Evolutionary conservation across 2,113 vertebrate genomes (phyloP), one percentile per base, ranked within the genome.

Genomic region (Podarcis muralis): DNA sequence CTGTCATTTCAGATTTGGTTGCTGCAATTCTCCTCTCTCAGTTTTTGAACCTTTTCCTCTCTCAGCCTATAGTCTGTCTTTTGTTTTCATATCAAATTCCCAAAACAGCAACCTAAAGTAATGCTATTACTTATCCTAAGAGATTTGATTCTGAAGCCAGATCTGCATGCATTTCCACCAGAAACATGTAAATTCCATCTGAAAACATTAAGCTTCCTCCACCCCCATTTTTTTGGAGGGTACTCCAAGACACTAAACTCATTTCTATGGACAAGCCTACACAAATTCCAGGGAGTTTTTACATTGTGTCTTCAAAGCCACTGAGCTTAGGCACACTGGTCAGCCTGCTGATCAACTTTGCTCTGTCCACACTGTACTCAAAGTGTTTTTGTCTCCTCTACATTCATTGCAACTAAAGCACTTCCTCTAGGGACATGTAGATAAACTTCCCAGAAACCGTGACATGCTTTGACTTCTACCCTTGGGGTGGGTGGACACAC

Each of bases 41-140:
- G 1, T 53, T 22, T 23, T 8, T 82, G 32, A 48, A 48, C 16
- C 32, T 37, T 74, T 86, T n/a, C 23, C n/a, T 12, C 4, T 6
- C 37, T 40, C 53, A 37, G 25, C 16, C 59, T 77, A 86, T 43
- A 32, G 40, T 25, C 35, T 84, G 6, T 15, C 0, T 0, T 20
- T 83, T 77, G 30, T 37, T 77, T 68, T 20, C 57, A 81, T 22
- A 91, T 87, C 57, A 87, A 87, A 59, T 22, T 72, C 40, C 66
- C 71, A 85, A 83, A 11, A 75, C 62, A 81, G 5, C 30, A 71
- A 20, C 68, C 6, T 90, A 85, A 65, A 57, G 43, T 48, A 48
- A 6, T 7, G 5, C 90, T 87, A 43, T 9, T 81, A 53, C 0
- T 72, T 83, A 12, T 20, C 68, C 78, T 0, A 32, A 16, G 35